These are phyloP conservation scores for Drosophila lacicola DNA, from an alignment of 2,888 invertebrate species.

Conservation along the genomic window DNA sequence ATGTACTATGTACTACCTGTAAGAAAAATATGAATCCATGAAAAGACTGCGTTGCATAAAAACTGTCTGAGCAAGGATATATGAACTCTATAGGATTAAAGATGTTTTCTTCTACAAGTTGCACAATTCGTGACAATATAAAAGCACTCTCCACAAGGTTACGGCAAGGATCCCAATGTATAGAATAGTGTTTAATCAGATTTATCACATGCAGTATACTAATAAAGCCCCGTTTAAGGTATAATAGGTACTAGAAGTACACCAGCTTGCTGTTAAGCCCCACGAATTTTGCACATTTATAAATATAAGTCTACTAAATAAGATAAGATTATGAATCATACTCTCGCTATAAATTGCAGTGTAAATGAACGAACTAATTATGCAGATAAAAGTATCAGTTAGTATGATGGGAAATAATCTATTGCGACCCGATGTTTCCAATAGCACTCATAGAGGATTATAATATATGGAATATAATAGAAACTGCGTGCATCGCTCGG, in stretches of 20 bases:
- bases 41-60: too few relatives aligned
- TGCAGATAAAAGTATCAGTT: slow-evolving; percentile 3
- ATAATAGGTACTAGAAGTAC: not conserved
- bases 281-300: not conserved
- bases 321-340: slow-evolving; percentile 4
- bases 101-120: too few relatives aligned
- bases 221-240: not conserved
- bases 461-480: not conserved
- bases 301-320: not conserved
- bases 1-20: too few relatives aligned
- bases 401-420: not conserved
- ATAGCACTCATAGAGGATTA: not conserved
- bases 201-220: not conserved
- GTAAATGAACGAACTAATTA: slow-evolving; percentile 1
- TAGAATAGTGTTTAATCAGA: too few relatives aligned
- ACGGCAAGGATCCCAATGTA: too few relatives aligned
- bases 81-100: too few relatives aligned
- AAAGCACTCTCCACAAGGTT: too few relatives aligned
- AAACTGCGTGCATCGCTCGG: too few relatives aligned
- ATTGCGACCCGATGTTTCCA: not conserved
- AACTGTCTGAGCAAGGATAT: too few relatives aligned
- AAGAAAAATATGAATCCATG: too few relatives aligned
- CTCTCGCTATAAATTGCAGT: slow-evolving; percentile 5
- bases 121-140: too few relatives aligned
- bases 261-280: not conserved